Evolutionary conservation across 2,113 vertebrate genomes (phyloP).

Genomic region (Phylloscopus whistleri): DNA sequence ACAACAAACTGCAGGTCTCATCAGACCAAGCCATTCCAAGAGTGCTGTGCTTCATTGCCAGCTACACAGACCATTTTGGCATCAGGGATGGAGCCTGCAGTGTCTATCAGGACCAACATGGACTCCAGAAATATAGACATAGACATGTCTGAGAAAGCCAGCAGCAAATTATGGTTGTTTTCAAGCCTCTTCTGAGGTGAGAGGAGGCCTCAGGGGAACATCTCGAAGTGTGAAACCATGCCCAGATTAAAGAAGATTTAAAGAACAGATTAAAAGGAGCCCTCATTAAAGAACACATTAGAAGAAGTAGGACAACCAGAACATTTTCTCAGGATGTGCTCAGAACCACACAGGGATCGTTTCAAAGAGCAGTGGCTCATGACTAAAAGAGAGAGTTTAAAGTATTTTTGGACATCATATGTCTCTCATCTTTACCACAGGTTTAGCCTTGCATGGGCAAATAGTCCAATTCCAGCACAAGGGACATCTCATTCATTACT

Average conservation of each 20-base stretch:
- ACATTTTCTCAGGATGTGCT: constrained; percentile 46
- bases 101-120: neutral
- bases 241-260: constrained; percentile 56
- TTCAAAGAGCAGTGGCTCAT: constrained; percentile 47
- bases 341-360: neutral
- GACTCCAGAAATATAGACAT: neutral
- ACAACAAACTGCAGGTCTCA: neutral
- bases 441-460: constrained; percentile 1
- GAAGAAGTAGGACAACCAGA: constrained; percentile 52
- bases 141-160: constrained; percentile 18
- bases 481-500: neutral
- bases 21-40: neutral
- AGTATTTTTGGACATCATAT: neutral
- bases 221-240: constrained; percentile 40
- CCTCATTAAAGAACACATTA: constrained; percentile 46
- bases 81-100: neutral
- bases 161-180: constrained; percentile 37
- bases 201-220: constrained; percentile 36
- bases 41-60: neutral
- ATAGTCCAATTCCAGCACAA: neutral
- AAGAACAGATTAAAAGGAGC: constrained; percentile 45
- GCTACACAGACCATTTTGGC: neutral
- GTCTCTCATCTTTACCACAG: constrained; percentile 29
- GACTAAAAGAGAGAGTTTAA: constrained; percentile 40
- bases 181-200: constrained; percentile 35